A percentile compares a stretch with the other conserved stretches of the same genome.
These are phyloP conservation scores for Myotis pilosus DNA, from an alignment of 2,797 vertebrate species.

Conservation along the genomic window DNA sequence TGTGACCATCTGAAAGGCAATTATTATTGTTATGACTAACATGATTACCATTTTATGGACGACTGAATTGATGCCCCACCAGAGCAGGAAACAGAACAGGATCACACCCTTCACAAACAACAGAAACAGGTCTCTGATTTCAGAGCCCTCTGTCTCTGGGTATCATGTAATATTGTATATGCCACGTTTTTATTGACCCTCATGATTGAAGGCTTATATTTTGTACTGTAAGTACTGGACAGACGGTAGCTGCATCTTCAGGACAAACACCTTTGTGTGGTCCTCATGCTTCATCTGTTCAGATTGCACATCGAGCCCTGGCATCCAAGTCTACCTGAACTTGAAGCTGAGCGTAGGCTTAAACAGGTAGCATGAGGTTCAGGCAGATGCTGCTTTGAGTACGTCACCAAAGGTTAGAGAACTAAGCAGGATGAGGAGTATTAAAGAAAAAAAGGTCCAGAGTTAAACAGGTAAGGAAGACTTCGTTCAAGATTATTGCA, in stretches of 20 bases:
- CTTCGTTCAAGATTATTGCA: not conserved
- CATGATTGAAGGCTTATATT: not conserved
- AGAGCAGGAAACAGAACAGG: not conserved
- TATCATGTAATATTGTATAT: rapidly evolving
- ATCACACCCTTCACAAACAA: not conserved
- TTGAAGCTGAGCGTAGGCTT: not conserved
- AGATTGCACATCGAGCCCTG: not conserved
- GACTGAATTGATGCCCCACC: not conserved
- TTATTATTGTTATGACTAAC: not conserved
- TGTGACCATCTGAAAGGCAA: not conserved
- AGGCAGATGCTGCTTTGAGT: not conserved
- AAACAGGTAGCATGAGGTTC: not conserved
- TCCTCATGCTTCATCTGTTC: not conserved
- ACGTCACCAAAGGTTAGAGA: not conserved
- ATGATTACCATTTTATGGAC: not conserved
- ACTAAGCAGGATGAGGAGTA: not conserved
- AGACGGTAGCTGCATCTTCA: not conserved
- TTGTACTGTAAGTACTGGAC: not conserved
- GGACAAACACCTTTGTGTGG: not conserved
- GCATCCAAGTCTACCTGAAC: not conserved
- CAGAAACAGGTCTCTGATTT: not conserved
- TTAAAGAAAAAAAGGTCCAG: not conserved
- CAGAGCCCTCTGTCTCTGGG: not conserved
- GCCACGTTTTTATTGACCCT: not conserved
- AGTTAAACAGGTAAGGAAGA: not conserved